These are phyloP conservation scores for Pteropus alecto DNA, from an alignment of 2,113 vertebrate species.

Conservation along the genomic window DNA sequence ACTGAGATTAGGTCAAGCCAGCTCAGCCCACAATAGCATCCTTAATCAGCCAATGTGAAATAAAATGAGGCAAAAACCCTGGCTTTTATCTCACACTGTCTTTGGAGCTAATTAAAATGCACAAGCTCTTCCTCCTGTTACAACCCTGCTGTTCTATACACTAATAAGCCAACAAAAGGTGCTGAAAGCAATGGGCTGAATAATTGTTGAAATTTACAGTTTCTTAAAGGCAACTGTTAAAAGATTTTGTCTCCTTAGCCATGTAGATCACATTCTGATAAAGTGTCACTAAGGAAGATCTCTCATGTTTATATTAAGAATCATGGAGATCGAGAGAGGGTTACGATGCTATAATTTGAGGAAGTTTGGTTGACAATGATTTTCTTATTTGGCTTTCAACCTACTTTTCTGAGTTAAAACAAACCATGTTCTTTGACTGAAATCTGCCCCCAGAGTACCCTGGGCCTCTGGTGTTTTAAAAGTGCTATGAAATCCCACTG, in stretches of 20 bases:
- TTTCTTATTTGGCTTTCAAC: slow-evolving; percentile 1
- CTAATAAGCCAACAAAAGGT: slow-evolving; percentile 77
- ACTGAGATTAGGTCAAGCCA: slow-evolving; percentile 75
- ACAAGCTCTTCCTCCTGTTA: slow-evolving; percentile 72
- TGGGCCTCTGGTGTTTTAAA: slow-evolving; percentile 66
- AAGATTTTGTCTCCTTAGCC: slow-evolving; percentile 55
- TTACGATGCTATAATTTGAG: neutral
- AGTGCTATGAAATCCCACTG: neutral
- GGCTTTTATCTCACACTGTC: slow-evolving; percentile 78
- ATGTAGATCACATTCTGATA: slow-evolving; percentile 35
- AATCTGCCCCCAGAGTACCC: slow-evolving; percentile 68
- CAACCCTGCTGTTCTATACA: slow-evolving; percentile 74
- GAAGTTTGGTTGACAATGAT: neutral
- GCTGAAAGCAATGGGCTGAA: slow-evolving; percentile 72
- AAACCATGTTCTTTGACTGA: slow-evolving; percentile 77
- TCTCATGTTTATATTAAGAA: neutral
- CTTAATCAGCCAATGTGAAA: slow-evolving; percentile 79
- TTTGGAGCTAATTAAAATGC: slow-evolving; percentile 81
- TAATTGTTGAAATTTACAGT: slow-evolving; percentile 69
- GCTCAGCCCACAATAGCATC: slow-evolving; percentile 81
- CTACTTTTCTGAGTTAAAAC: slow-evolving; percentile 79
- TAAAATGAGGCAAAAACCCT: slow-evolving; percentile 80
- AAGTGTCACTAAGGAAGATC: neutral
- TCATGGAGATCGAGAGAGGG: neutral
- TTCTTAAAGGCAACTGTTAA: slow-evolving; percentile 67